Conservation (phyloP, 2,113 vertebrate species). For the Ciconia stormi region DNA sequence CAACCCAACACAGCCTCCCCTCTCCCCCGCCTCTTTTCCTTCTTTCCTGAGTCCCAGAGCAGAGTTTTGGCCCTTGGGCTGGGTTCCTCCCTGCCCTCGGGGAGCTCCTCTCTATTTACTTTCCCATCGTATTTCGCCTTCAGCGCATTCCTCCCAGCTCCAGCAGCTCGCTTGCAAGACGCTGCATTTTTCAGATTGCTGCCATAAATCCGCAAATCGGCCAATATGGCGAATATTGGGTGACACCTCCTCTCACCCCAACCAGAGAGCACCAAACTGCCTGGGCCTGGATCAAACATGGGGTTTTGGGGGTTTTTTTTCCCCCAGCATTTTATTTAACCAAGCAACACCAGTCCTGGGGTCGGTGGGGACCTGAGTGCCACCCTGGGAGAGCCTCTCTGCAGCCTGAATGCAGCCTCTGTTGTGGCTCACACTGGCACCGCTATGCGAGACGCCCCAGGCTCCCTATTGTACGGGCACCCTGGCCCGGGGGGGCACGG, state of each 20-base stretch:
- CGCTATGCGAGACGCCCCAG: not conserved
- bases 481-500: not conserved
- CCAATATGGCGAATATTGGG: accelerated
- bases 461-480: not conserved
- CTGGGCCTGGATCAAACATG: not conserved
- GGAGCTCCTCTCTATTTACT: not conserved
- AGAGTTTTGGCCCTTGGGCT: not conserved
- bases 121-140: not conserved
- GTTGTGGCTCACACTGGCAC: not conserved
- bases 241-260: not conserved
- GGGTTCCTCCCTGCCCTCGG: not conserved
- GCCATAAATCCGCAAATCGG: not conserved
- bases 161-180: accelerated
- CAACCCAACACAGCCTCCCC: not conserved
- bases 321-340: not conserved
- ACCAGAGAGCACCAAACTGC: not conserved
- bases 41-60: not conserved
- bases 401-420: slow-evolving; percentile 8
- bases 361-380: not conserved
- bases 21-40: not conserved
- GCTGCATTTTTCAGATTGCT: not conserved
- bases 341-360: not conserved
- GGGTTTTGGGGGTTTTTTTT: too few relatives aligned
- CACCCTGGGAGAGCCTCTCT: not conserved
- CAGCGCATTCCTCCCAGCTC: not conserved